phyloP scores from a whole-genome alignment of 1,140 invertebrate genomes.

The Phocides pigmalion region DNA sequence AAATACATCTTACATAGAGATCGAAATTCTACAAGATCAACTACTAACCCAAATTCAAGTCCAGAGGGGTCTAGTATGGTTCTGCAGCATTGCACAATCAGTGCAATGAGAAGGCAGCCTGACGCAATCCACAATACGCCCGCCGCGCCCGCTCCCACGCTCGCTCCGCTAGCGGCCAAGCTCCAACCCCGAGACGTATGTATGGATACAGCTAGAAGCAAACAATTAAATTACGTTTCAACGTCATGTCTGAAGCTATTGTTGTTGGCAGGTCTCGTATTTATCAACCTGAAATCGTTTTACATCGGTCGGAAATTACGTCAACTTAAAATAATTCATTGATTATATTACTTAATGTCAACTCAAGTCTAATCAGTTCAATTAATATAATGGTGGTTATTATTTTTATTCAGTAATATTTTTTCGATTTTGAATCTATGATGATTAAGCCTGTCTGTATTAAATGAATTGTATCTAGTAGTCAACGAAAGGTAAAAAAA shows the following conservation, averaged over 20 bases:
- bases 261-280: background rate
- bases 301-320: background rate
- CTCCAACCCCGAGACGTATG: conserved; percentile 67
- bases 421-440: no score
- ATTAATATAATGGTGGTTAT: no score
- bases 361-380: no score
- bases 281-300: background rate
- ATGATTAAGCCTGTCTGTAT: no score
- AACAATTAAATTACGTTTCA: conserved; percentile 34
- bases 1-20: background rate
- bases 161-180: conserved; percentile 53
- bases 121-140: conserved; percentile 62
- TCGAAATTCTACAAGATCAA: no score
- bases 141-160: conserved; percentile 54
- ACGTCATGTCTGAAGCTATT: background rate
- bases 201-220: conserved; percentile 50
- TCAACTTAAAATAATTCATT: no score
- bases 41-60: conserved; percentile 53
- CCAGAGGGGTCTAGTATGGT: conserved; percentile 68
- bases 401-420: no score
- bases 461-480: no score
- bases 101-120: conserved; percentile 57
- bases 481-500: no score
- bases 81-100: conserved; percentile 68
- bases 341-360: no score